These are phyloP conservation scores for Myripristis jacobus DNA, from an alignment of 2,797 vertebrate species.

Conservation along the genomic window DNA sequence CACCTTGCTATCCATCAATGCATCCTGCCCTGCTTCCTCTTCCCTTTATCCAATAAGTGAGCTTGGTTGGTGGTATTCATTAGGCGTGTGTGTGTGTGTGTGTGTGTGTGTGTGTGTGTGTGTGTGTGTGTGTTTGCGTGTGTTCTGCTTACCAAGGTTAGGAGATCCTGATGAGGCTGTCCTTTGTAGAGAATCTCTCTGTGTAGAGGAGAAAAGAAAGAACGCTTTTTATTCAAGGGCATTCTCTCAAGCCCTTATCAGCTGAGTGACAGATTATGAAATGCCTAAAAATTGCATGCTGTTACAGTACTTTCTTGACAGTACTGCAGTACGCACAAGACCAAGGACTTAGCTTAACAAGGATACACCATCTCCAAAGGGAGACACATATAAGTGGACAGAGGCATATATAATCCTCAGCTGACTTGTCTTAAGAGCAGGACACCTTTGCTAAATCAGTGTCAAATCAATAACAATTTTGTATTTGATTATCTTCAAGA, in stretches of 20 bases:
- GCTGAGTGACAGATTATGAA: constrained; percentile 24
- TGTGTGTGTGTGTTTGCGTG: background rate
- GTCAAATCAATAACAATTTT: no score
- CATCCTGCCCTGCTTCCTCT: background rate
- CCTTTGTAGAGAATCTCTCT: constrained; percentile 71
- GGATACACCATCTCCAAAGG: constrained; percentile 4
- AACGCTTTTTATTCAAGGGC: constrained; percentile 18
- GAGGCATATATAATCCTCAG: constrained; percentile 1
- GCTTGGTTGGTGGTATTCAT: background rate
- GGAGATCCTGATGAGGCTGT: constrained; percentile 47
- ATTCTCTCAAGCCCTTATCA: constrained; percentile 9
- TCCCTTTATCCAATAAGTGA: background rate
- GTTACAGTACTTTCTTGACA: constrained; percentile 13
- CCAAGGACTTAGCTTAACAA: constrained; percentile 7
- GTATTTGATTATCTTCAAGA: no score
- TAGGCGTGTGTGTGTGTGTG: background rate
- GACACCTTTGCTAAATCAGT: no score
- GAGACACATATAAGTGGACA: constrained; percentile 13
- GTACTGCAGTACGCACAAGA: background rate
- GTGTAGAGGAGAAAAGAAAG: constrained; percentile 33
- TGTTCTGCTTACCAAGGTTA: constrained; percentile 63
- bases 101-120: constrained; percentile 15
- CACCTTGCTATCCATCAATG: constrained; percentile 4
- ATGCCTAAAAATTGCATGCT: background rate
- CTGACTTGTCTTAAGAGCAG: background rate